Percentiles rank a stretch among this genome's conserved stretches.
Conservation (phyloP, 2,113 vertebrate species). For the Perccottus glenii region DNA sequence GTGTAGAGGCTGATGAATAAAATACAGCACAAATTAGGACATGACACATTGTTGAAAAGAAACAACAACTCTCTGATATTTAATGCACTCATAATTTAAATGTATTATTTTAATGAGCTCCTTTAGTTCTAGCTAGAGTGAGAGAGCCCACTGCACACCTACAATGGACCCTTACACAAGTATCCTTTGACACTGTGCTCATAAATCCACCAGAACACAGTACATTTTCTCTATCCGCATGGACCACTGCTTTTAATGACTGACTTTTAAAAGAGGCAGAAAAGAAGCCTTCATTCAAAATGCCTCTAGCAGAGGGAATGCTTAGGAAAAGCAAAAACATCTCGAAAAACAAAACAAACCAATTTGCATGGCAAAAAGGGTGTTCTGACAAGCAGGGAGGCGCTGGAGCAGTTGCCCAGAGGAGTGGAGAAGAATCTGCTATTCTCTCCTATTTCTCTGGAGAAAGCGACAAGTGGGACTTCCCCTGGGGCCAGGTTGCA, state of each 20-base stretch:
- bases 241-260: constrained; percentile 30
- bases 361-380: constrained; percentile 65
- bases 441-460: constrained; percentile 39
- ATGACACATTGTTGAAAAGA: too few relatives aligned
- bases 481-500: constrained; percentile 31
- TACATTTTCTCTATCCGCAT: constrained; percentile 16
- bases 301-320: constrained; percentile 27
- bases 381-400: constrained; percentile 62
- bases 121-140: constrained; percentile 13
- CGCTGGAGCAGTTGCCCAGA: constrained; percentile 46
- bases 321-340: constrained; percentile 19
- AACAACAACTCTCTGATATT: too few relatives aligned
- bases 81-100: not conserved
- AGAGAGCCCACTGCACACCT: not conserved
- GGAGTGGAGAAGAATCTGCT: constrained; percentile 54
- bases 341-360: constrained; percentile 35
- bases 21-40: constrained; percentile 17
- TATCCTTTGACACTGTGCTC: constrained; percentile 34
- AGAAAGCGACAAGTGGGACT: constrained; percentile 36
- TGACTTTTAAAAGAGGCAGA: constrained; percentile 31
- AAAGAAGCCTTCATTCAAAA: constrained; percentile 23
- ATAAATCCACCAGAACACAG: constrained; percentile 38
- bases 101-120: not conserved
- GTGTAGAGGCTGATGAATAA: constrained; percentile 15
- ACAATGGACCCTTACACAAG: constrained; percentile 8